These are phyloP conservation scores for Shinisaurus crocodilurus DNA, from an alignment of 2,113 vertebrate species.

Conservation along the genomic window DNA sequence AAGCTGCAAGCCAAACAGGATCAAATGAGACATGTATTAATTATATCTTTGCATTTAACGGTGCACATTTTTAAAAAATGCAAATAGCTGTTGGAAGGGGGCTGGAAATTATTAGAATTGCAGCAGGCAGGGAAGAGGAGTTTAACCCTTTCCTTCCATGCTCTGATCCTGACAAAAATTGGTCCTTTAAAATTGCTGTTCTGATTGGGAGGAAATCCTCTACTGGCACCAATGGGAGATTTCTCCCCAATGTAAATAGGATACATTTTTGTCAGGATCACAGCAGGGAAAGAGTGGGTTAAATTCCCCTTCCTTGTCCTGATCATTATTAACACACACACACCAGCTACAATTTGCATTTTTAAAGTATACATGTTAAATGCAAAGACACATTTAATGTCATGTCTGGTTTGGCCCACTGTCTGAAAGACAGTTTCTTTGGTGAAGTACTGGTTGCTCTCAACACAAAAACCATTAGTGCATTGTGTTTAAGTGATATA, in stretches of 20 bases:
- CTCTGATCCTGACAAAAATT: neutral
- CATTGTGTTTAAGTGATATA: neutral
- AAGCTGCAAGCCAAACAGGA: conserved; percentile 23
- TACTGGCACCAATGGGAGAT: neutral
- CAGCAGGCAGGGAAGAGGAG: neutral
- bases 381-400: too few species aligned
- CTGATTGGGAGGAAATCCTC: neutral
- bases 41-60: neutral
- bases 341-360: too few species aligned
- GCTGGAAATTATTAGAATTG: neutral
- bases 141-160: neutral
- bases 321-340: too few species aligned
- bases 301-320: neutral
- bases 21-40: neutral
- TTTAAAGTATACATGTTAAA: too few species aligned
- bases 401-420: neutral
- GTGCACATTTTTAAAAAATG: neutral
- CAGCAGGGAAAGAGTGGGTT: neutral
- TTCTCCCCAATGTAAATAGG: neutral
- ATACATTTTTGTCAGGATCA: neutral
- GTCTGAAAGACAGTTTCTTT: conserved; percentile 17
- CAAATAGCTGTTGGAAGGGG: neutral
- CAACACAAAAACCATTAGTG: neutral
- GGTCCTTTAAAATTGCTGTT: neutral
- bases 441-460: conserved; percentile 37